Base-by-base conservation (phyloP, 2,888 invertebrate species). In the Lithophane ornitopus region DNA sequence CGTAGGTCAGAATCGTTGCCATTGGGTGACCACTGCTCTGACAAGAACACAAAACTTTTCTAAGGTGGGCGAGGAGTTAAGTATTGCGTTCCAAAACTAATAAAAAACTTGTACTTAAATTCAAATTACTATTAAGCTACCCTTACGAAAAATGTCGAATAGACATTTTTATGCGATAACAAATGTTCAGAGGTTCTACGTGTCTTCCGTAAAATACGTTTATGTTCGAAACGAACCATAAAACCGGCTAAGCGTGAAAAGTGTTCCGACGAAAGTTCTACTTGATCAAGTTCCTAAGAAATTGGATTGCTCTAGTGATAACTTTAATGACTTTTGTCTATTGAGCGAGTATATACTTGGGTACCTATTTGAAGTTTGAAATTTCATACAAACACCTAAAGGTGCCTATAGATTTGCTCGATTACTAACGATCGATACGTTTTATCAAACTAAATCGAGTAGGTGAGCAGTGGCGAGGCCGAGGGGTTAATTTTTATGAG, bases 171-270 rank as follows among this genome's bases (percentile, higher is more conserved):
- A 73, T 70, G 62, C 68, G 65, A 41, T 67, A 82, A 74, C 49
- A 65, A 78, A 79, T 65, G 74, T 22, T 76, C 44, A n/a, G 28
- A 34, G 12, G 76, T 61, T 74, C 69, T 72, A 77, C 61, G 62
- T 78, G 75, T 69, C n/a, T 46, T 66, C 52, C 59, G 77, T 87
- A 78, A 88, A 81, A 83, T 88, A 85, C 74, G 79, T 85, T 90
- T 85, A 89, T 85, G 84, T 81, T 80, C 82, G 41, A 72, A 76
- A 73, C 80, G 80, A 83, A 82, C 85, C 79, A 87, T 90, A 90
- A 90, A 90, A 85, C 74, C 71, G 66, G 62, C 70, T 77, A 85
- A 86, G 81, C 85, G 83, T 86, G 84, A 89, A 87, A 74, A 49
- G 22, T 66, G 63, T 72, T 77, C 80, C 54, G 67, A 77, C 69